Evolutionary conservation across 2,797 vertebrate species (phyloP).

Genomic region (Bradypus variegatus): DNA sequence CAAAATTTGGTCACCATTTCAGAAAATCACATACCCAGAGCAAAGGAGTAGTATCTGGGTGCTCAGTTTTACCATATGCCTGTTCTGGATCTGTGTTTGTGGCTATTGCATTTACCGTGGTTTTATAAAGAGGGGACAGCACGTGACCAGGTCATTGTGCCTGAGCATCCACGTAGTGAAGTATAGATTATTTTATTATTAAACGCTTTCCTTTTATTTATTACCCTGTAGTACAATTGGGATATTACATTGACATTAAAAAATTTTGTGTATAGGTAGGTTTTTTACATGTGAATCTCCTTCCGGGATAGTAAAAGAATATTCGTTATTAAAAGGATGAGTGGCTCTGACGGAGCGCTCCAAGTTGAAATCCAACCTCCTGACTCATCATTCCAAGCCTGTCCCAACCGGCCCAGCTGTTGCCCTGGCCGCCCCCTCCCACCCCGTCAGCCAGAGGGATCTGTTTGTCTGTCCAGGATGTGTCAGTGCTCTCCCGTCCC

Average conservation of each 20-base stretch:
- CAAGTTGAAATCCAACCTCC: neutral
- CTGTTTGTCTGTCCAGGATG: neutral
- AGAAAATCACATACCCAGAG: neutral
- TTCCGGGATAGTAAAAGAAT: neutral
- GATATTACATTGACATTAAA: neutral
- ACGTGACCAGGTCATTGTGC: too few species aligned
- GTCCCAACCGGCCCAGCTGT: neutral
- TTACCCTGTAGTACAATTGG: neutral
- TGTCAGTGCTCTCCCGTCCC: neutral
- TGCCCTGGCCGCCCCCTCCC: neutral
- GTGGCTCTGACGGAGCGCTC: neutral
- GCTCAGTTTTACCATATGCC: rapidly evolving
- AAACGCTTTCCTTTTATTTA: neutral
- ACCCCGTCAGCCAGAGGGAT: neutral
- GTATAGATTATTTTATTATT: neutral
- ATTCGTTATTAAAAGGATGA: neutral
- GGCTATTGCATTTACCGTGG: neutral
- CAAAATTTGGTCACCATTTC: neutral
- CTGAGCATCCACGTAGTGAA: too few species aligned
- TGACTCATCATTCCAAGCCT: neutral
- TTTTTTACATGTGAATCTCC: neutral
- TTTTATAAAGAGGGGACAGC: neutral
- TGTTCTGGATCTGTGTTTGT: rapidly evolving
- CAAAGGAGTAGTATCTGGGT: neutral
- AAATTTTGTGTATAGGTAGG: neutral